Percentiles rank a stretch among this genome's conserved stretches.
Conservation (phyloP, 2,888 invertebrate genomes). For the Nephrotoma flavescens region DNA sequence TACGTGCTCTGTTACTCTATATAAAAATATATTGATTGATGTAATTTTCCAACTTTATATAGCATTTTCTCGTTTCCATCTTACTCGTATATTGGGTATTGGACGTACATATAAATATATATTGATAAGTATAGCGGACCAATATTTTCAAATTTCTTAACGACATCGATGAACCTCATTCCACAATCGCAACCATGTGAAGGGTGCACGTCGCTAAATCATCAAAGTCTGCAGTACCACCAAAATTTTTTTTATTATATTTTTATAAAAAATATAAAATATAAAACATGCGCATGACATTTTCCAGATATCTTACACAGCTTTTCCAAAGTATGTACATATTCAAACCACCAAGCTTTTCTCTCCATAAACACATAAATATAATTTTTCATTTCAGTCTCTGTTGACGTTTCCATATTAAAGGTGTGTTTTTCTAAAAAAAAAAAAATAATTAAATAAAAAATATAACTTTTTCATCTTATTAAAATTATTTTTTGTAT, state of each 20-base stretch:
- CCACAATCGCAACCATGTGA: neutral
- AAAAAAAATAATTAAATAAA: neutral
- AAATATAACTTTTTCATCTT: neutral
- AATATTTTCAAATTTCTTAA: neutral
- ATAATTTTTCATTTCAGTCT: neutral
- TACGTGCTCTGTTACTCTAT: neutral
- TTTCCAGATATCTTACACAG: neutral
- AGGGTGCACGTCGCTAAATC: neutral
- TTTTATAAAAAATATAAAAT: neutral
- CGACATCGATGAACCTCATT: neutral
- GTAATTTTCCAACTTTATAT: neutral
- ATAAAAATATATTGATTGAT: neutral
- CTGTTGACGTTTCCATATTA: neutral
- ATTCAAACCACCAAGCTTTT: neutral
- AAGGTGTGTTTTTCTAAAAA: neutral
- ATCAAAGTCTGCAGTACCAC: neutral
- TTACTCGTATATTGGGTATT: neutral
- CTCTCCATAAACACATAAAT: neutral
- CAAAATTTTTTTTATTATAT: neutral
- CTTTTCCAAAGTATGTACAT: neutral
- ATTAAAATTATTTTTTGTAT: neutral
- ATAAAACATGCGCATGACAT: neutral
- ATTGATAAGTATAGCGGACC: neutral
- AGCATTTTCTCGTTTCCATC: neutral
- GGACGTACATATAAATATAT: too few species aligned